Base-by-base conservation (phyloP, 2,113 vertebrate genomes). In the Menura novaehollandiae region DNA sequence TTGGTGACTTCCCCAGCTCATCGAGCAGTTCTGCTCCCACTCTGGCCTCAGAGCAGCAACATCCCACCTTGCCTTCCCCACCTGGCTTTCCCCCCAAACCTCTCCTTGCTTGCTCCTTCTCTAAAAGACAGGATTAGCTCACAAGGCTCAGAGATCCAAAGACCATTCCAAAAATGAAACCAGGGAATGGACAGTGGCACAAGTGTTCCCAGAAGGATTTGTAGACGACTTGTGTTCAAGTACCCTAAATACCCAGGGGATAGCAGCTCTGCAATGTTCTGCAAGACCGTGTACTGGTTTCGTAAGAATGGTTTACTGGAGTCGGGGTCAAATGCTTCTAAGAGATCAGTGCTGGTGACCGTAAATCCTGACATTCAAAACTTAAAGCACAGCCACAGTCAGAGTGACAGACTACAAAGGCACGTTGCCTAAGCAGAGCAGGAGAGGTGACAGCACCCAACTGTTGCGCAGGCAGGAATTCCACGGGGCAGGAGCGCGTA, bases 401-500 rank as follows among this genome's bases (percentile, higher is more conserved):
- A 63, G 68, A 81, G 53, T 5, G 74, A 66, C 49, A 76, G 41
- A 22, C 81, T 58, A 62, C 32, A 59, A 43, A 39, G 82, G 53
- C 62, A 39, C 0, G 7, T 37, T 85, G 77, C 74, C 66, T 75
- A 59, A 59, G 67, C 81, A 91, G 82, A 74, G 85, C 85, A 82
- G 59, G 79, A 91, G 71, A 81, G 56, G 71, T 56, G 77, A 74
- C 60, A 92, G 62, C 30, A 55, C 16, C 64, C 53, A 7, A 14
- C 28, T 56, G 69, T 27, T 49, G 33, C 9, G 41, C 39, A 63
- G 46, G 49, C 30, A 77, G 56, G 41, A 77, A 63, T 35, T 83
- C 12, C 0, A 0, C 15, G 64, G 69, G 84, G 72, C 79, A 55
- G 63, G 35, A 79, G 37, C 1, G 19, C 82, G 8, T 96, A 99